These are phyloP conservation scores for Sialia sialis DNA, from an alignment of 2,113 vertebrate species.

Conservation along the genomic window DNA sequence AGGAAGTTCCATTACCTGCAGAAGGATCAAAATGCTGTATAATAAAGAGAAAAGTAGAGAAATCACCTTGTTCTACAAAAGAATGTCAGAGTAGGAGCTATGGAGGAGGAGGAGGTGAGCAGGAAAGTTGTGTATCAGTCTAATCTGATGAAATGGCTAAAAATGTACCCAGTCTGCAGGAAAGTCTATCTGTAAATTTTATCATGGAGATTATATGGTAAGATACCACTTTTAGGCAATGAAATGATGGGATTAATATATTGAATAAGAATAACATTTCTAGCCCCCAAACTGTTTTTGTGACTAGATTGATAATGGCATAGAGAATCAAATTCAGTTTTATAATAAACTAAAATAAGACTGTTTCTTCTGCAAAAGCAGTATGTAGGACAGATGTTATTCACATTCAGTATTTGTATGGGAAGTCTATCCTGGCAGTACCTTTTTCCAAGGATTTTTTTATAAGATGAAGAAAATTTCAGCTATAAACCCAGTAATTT, in stretches of 20 bases:
- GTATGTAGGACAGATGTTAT: neutral
- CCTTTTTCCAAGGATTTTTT: neutral
- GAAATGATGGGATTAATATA: constrained; percentile 10
- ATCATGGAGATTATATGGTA: neutral
- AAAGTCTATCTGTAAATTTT: neutral
- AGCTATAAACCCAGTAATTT: neutral
- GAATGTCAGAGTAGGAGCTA: neutral
- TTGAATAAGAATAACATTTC: neutral
- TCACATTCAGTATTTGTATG: neutral
- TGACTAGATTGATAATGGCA: neutral
- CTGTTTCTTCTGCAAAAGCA: neutral
- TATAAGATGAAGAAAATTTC: neutral
- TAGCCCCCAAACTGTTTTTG: neutral
- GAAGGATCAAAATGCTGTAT: neutral
- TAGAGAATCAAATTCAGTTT: neutral
- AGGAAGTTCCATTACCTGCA: neutral
- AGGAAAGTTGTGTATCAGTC: neutral
- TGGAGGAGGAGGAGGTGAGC: neutral
- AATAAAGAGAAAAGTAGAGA: neutral
- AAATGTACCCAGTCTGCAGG: neutral
- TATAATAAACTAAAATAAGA: constrained; percentile 2
- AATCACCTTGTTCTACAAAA: neutral
- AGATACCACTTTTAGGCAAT: neutral
- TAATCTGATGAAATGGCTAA: constrained; percentile 10
- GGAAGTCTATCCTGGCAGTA: neutral